Percentiles rank a stretch among this genome's conserved stretches.
Evolutionary conservation across 1,140 invertebrate species (phyloP).

Genomic region (Augochlora pura): DNA sequence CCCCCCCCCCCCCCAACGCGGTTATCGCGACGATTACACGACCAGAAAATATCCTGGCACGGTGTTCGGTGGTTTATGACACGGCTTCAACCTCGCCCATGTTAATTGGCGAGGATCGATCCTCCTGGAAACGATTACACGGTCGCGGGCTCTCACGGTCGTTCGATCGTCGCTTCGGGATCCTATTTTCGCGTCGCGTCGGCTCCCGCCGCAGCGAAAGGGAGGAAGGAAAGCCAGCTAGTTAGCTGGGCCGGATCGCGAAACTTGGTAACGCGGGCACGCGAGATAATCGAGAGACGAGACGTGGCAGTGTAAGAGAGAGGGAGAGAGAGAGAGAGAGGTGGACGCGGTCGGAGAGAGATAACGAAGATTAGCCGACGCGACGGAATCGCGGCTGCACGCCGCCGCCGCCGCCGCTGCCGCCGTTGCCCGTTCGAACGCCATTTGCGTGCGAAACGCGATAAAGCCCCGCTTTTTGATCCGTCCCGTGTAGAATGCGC

Average conservation of each 20-base stretch:
- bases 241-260: neutral
- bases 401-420: no score
- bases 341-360: neutral
- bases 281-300: neutral
- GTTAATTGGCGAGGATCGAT: constrained; percentile 49
- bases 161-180: constrained; percentile 34
- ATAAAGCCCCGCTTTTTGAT: constrained; percentile 11
- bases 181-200: neutral
- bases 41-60: neutral
- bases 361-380: constrained; percentile 8
- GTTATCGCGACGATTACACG: neutral
- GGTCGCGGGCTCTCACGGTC: constrained; percentile 30
- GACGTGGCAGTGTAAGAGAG: no score
- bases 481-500: no score
- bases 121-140: constrained; percentile 41
- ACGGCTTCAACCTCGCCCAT: constrained; percentile 47
- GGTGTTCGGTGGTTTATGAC: neutral
- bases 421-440: constrained; percentile 1
- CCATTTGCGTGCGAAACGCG: constrained; percentile 20
- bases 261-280: neutral
- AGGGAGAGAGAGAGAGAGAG: no score
- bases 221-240: neutral
- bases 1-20: neutral
- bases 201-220: neutral
- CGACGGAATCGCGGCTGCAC: constrained; percentile 1